Evolutionary conservation across 2,797 vertebrate species (phyloP).

Genomic region (Heteromormyrus szaboi): DNA sequence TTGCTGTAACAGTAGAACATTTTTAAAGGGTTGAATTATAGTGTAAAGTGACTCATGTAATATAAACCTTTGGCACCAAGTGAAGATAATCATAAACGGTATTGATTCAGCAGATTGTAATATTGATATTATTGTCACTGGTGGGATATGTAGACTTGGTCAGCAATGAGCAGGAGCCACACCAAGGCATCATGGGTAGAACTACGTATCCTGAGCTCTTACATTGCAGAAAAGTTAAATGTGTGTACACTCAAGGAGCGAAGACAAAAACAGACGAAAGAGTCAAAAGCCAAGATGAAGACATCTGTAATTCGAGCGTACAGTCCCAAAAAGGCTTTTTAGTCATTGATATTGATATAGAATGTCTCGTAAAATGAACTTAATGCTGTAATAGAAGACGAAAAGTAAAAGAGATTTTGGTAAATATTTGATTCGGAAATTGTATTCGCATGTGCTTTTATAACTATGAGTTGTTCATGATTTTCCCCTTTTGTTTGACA

Average conservation of each 20-base stretch:
- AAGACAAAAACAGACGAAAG: neutral
- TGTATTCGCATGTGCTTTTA: neutral
- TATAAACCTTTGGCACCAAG: neutral
- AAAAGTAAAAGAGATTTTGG: neutral
- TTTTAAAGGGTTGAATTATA: neutral
- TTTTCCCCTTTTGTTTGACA: slow-evolving; percentile 40
- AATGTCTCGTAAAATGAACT: neutral
- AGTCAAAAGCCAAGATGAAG: neutral
- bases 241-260: neutral
- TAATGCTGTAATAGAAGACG: neutral
- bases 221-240: neutral
- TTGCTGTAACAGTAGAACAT: neutral
- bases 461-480: neutral
- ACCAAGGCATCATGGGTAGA: neutral
- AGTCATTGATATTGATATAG: neutral
- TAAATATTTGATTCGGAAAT: neutral
- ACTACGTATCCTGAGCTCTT: neutral
- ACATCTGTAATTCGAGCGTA: neutral
- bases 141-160: neutral
- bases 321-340: neutral
- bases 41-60: neutral
- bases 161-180: neutral
- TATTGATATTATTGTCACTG: neutral
- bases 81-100: neutral
- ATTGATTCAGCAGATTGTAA: neutral